Base-by-base conservation (phyloP, 2,113 vertebrate genomes). In the Clinocottus analis region DNA sequence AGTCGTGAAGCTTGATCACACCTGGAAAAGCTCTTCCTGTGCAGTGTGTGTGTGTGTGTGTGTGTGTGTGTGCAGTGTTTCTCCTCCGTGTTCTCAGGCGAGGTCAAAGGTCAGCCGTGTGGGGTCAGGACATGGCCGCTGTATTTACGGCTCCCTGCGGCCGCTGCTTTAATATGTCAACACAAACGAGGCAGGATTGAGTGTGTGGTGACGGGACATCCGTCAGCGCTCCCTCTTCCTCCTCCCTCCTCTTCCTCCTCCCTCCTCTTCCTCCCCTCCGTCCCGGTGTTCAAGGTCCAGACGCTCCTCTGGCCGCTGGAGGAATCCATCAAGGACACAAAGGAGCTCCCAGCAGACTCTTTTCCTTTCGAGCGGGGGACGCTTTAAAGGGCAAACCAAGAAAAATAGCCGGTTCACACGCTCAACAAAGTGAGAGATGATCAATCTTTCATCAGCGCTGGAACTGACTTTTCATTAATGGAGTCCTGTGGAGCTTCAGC, bases 151-250 rank as follows among this genome's bases (percentile, higher is more conserved):
- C 61, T 51, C 63, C 59, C 75, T 53, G 13, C 13, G 41, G 51
- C 62, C 79, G 41, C 61, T 75, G 86, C 73, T 90, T 89, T 89
- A 86, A 93, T 88, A 78, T 83, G 79, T 92, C 91, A 89, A 70
- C 85, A 79, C 83, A 89, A 92, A 91, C 76, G 33, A 93, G 87
- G 67, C 49, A 88, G 77, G 82, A 92, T 91, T 87, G 92, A 91
- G 90, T 82, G 86, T 83, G 68, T 72, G n/a, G 35, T 78, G 76
- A 89, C 84, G 87, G 76, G 72, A 53, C 88, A 92, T 91, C 92
- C 91, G 89, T 92, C 91, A 91, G 76, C 8, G 49, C 80, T 85
- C 73, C 71, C 49, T 73, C 71, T 21, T 33, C 77, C 58, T 82
- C 82, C 47, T n/a, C n/a, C n/a, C n/a, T n/a, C n/a, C n/a, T n/a